Evolutionary conservation across 2,113 vertebrate species (phyloP), one percentile per base, ranked within the genome.

Genomic region (Oxygymnocypris stewartii): DNA sequence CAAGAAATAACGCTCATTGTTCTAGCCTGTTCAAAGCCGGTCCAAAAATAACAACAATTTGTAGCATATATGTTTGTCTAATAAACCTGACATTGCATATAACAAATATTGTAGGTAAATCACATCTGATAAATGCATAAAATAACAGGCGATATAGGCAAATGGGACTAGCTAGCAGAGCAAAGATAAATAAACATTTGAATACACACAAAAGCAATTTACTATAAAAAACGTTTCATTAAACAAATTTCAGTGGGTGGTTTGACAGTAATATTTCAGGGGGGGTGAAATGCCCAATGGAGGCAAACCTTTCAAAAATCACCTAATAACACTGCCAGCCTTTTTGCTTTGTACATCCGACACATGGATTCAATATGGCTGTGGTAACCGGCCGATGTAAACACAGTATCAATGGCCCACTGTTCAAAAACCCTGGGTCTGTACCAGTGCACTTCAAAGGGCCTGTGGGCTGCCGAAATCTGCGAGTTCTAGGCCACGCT

Each of bases 341-440:
- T 71, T 57, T 75, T 74, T 74, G 18, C 35, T 54, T 91, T 90
- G 89, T 93, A 93, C 90, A 88, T 84, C 7, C 42, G 83, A 88
- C 93, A 93, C 91, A 91, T 93, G 92, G 93, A 93, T 89, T 18
- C 86, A 94, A 94, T 89, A 92, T 93, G 92, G 79, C 90, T 89
- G 86, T 85, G 87, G 86, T 88, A 87, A 90, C 80, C 71, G 18
- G 84, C 83, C 83, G 88, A 82, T 87, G 87, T 80, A 92, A 91
- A 89, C 88, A 84, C 84, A 89, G 92, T 90, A 91, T 93, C 92
- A 92, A 95, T 91, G 89, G 88, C 28, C 69, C 82, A 86, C 87
- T 86, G 90, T 93, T 93, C 92, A 90, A 84, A 78, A 88, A 92
- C 91, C 90, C 86, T 83, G 84, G 40, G 80, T 80, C 85, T 88